Percentiles rank a stretch among this genome's conserved stretches.
Evolutionary conservation across 2,888 invertebrate species (phyloP).

Genomic region (Rotaria magnacalcarata): DNA sequence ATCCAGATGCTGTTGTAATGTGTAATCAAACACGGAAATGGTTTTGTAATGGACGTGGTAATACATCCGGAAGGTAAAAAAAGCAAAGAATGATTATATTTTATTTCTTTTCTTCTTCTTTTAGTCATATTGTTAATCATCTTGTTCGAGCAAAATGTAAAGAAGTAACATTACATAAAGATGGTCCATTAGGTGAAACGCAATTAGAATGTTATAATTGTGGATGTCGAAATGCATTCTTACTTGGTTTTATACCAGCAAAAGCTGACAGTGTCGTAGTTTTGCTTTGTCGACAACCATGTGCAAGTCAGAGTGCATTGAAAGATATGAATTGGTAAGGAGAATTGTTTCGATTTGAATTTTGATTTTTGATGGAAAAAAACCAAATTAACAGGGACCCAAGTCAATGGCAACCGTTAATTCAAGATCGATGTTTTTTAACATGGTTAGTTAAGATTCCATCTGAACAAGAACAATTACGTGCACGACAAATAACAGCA

Average conservation of each 20-base stretch:
- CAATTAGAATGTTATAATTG: conserved; percentile 97
- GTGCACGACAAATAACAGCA: conserved; percentile 91
- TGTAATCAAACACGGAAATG: conserved; percentile 97
- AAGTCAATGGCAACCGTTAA: conserved; percentile 95
- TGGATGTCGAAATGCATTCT: conserved; percentile 93
- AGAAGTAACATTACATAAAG: conserved; percentile 91
- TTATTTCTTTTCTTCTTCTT: no score
- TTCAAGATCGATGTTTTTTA: conserved; percentile 88
- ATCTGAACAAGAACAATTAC: conserved; percentile 85
- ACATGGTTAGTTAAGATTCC: conserved; percentile 97
- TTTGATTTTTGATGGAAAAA: conserved; percentile 46
- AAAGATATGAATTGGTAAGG: conserved; percentile 90
- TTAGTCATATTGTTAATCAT: conserved; percentile 66
- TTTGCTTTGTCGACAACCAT: conserved; percentile 90
- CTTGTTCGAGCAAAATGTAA: no score
- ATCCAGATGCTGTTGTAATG: conserved; percentile 91
- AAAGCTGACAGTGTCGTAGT: conserved; percentile 97
- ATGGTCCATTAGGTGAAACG: conserved; percentile 94
- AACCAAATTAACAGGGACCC: conserved; percentile 66
- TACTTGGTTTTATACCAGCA: conserved; percentile 95
- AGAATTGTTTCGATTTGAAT: no score
- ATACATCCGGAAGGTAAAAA: conserved; percentile 74
- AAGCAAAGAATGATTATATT: no score
- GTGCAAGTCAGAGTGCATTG: conserved; percentile 89
- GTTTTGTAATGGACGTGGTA: conserved; percentile 98